Evolutionary conservation across 2,888 invertebrate species (phyloP).

Genomic region (Microchrysa polita): DNA sequence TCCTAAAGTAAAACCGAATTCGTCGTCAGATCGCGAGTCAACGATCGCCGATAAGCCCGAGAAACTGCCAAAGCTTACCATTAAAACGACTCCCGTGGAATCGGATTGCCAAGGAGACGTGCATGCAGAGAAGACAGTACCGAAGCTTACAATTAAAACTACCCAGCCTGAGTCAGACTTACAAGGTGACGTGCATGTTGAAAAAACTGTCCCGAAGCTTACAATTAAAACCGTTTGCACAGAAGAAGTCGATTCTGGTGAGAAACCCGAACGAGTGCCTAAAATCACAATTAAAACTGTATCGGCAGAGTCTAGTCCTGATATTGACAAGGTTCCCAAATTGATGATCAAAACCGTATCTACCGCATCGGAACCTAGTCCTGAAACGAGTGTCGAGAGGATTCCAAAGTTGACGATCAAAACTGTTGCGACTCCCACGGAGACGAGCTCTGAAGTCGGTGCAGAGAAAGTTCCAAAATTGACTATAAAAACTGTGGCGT

Average conservation of each 20-base stretch:
- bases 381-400: constrained; percentile 51
- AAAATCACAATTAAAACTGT: constrained; percentile 49
- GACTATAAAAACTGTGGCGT: constrained; percentile 55
- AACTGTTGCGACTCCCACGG: background rate
- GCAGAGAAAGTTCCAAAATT: constrained; percentile 52
- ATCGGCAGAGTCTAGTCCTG: background rate
- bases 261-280: constrained; percentile 51
- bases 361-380: constrained; percentile 35
- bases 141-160: constrained; percentile 50
- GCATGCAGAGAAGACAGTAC: constrained; percentile 33
- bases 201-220: constrained; percentile 53
- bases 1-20: constrained; percentile 14
- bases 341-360: constrained; percentile 47
- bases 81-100: constrained; percentile 59
- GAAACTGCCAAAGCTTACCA: constrained; percentile 59
- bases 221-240: constrained; percentile 45
- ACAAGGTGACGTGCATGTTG: background rate
- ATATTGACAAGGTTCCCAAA: constrained; percentile 41
- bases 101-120: constrained; percentile 59
- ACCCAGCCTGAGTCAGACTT: background rate
- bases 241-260: constrained; percentile 6
- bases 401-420: constrained; percentile 53
- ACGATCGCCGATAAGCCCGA: background rate
- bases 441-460: background rate
- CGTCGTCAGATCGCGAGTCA: background rate